A percentile compares a stretch with the other conserved stretches of the same genome.
Conservation (phyloP, 2,888 invertebrate species). For the Lepidocyrtinus sp. region DNA sequence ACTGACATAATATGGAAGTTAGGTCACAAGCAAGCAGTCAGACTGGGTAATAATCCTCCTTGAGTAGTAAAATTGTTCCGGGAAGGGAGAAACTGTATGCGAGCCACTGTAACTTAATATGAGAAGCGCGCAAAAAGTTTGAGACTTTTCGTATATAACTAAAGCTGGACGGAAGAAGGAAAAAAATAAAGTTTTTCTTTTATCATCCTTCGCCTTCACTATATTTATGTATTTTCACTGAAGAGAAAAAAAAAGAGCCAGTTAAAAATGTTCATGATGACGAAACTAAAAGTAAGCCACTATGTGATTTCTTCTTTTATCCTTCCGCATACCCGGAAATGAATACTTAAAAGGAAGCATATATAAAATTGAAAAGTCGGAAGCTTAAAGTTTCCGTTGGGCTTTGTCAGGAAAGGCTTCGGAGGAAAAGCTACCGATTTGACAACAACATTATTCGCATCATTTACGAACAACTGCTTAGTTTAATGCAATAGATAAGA, state of each 20-base stretch:
- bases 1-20: slow-evolving; percentile 28
- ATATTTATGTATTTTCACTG: no score
- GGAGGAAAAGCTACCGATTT: no score
- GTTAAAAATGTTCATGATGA: neutral
- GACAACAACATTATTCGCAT: neutral
- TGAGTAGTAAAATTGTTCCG: neutral
- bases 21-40: slow-evolving; percentile 15
- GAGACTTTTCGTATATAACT: neutral
- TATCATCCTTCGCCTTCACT: no score
- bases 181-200: neutral
- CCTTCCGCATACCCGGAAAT: neutral
- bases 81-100: slow-evolving; percentile 1
- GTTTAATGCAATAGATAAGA: neutral
- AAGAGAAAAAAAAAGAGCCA: neutral
- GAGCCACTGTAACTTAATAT: no score
- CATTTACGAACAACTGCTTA: neutral
- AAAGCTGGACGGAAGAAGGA: neutral
- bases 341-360: neutral
- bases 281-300: neutral
- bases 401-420: neutral
- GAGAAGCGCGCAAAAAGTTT: no score
- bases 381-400: neutral
- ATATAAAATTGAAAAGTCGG: neutral
- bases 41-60: neutral
- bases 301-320: neutral